Evolutionary conservation across 2,888 invertebrate genomes (phyloP), one percentile per base, ranked within the genome.

Genomic region (Folsomia manolachei): DNA sequence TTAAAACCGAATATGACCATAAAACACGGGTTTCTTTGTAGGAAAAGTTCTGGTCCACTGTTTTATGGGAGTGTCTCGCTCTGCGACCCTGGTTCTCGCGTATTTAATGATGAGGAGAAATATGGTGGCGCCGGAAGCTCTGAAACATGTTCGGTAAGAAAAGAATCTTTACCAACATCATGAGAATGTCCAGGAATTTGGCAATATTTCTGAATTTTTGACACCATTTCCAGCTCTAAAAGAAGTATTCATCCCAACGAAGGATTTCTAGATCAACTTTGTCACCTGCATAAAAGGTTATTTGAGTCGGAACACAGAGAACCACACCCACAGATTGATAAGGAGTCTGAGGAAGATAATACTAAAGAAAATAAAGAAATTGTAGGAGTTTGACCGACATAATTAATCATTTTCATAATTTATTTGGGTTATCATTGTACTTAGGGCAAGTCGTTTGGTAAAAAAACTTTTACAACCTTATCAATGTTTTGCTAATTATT

Each of bases 21-120:
- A n/a, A n/a, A n/a, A n/a, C n/a, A n/a, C n/a, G n/a, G 14, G 39
- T 64, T 4, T n/a, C n/a, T n/a, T n/a, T 64, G n/a, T 26, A 76
- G 76, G 76, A 24, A 76, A 76, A 69, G 63, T 76, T 21, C 71
- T 76, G 7, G 76, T 76, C 1, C 76, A 76, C 24, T 76, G 76
- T 53, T 75, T 70, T 24, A 73, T 73, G 73, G 74, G 76, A 19
- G 74, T 76, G 1, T 70, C 70, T 18, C 11, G 76, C 39, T 71
- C 71, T 27, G 76, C 76, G 1, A 74, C 76, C 1, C 51, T 76
- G 1, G 74, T 68, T 0, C 65, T 76, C 14, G 74, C 66, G 11
- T 76, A 74, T 61, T 64, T 76, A 61, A 76, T 76, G 76, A 62
- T 72, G 11, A 76, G 73, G 27, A 67, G 72, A 69, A 63, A 63